phyloP scores from a whole-genome alignment of 2,797 vertebrate genomes.

The Sparidentex hasta region DNA sequence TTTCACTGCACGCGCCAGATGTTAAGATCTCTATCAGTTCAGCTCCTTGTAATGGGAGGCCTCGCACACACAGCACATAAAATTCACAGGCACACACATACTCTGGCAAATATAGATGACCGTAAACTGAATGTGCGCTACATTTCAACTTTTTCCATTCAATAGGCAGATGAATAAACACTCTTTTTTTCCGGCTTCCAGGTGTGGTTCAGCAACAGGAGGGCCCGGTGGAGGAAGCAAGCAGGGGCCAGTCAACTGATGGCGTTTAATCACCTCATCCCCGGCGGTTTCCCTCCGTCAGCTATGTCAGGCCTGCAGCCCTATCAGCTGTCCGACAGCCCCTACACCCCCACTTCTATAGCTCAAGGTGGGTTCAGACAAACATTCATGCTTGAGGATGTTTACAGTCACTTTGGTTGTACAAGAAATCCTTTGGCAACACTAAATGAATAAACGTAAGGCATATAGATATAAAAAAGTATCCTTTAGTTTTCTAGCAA shows the following conservation, averaged over 20 bases:
- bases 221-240: slow-evolving; percentile 99
- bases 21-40: slow-evolving; percentile 76
- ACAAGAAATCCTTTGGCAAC: too few relatives aligned
- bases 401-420: too few relatives aligned
- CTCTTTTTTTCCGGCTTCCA: slow-evolving; percentile 64
- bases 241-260: slow-evolving; percentile 99
- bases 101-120: slow-evolving; percentile 6
- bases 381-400: neutral
- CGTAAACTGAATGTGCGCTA: neutral
- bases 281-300: slow-evolving; percentile 96
- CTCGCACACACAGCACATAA: slow-evolving; percentile 9
- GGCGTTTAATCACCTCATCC: slow-evolving; percentile 99
- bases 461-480: too few relatives aligned
- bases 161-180: slow-evolving; percentile 3
- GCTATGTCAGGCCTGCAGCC: slow-evolving; percentile 95
- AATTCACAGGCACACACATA: neutral
- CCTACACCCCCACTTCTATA: slow-evolving; percentile 95
- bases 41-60: slow-evolving; percentile 48
- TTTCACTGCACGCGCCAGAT: slow-evolving; percentile 70
- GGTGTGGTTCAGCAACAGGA: slow-evolving; percentile 99
- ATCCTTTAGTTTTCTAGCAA: too few relatives aligned
- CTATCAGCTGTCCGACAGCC: slow-evolving; percentile 96
- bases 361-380: slow-evolving; percentile 89
- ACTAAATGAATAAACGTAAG: too few relatives aligned
- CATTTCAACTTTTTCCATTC: neutral